These are phyloP conservation scores for Microtus montanus DNA, from an alignment of 2,113 vertebrate genomes.

Conservation along the genomic window DNA sequence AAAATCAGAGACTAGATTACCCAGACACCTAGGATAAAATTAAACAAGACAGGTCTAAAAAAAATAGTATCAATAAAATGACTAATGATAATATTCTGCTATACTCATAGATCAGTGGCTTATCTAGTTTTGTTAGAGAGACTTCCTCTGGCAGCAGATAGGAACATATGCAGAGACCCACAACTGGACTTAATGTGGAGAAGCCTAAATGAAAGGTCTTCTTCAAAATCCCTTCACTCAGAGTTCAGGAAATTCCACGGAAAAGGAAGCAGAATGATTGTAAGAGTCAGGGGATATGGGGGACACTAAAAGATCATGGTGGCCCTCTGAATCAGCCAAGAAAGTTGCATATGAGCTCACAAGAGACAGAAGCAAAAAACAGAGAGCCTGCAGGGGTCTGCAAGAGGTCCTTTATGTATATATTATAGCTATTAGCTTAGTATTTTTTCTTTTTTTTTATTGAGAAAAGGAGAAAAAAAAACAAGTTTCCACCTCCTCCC, in stretches of 20 bases:
- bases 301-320: not conserved
- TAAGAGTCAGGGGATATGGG: not conserved
- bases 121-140: not conserved
- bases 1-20: too few relatives aligned
- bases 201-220: not conserved
- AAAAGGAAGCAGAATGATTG: not conserved
- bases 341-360: not conserved
- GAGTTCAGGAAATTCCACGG: not conserved
- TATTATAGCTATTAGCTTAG: not conserved
- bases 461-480: too few relatives aligned
- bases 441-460: too few relatives aligned
- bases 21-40: not conserved
- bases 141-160: not conserved
- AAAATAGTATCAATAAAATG: not conserved
- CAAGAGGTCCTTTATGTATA: not conserved
- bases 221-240: not conserved
- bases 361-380: not conserved
- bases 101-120: not conserved
- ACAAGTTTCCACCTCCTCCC: too few relatives aligned
- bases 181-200: not conserved
- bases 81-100: not conserved
- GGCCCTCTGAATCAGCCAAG: not conserved
- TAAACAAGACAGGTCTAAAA: not conserved
- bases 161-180: not conserved
- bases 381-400: not conserved